Base-by-base conservation (phyloP, 2,797 vertebrate genomes). In the Otus scops region DNA sequence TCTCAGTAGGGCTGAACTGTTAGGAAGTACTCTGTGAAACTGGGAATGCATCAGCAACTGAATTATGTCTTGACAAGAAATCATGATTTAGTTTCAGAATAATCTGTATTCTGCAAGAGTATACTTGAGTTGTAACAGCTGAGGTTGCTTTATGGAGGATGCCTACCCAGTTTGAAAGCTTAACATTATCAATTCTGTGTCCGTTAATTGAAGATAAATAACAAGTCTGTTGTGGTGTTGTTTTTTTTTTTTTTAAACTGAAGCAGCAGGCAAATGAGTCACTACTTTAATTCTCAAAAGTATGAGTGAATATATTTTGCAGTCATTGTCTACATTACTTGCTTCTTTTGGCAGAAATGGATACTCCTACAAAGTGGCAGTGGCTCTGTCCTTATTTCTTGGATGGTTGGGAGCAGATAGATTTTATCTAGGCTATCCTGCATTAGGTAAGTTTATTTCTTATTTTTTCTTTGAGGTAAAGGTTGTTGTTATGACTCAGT, bases 321-420 rank as follows among this genome's bases (percentile, higher is more conserved):
- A 96, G 59, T 88, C 69, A 64, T 67, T 94, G 88, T 73, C 80
- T 84, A 43, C 68, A 60, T 80, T 68, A 21, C 83, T 92, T 97
- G 75, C 96, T 80, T 97, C 93, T 96, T 92, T 88, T 69, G 97
- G 43, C 97, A 99, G 99, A 97, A 99, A 98, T 83, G 99, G 99
- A 80, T 99, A 99, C 96, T 99, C 99, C 15, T 99, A 99, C 96
- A 99, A 99, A 98, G 99, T 99, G 20, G 99, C 99, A 5, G 99
- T 99, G 92, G 99, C 99, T 17, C 95, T 99, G 57, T 99, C 99
- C 53, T 98, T 99, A 73, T 99, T 99, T 95, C 98, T 99, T 94
- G 99, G 99, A 93, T 99, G 99, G 99, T 81, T 99, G 88, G 99
- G 99, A 96, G 99, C 99, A 27, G 99, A 99, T 96, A 98, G 99